Conservation (phyloP, 92 coral and sea anemone species). For the Epizoanthus illoricatus region DNA sequence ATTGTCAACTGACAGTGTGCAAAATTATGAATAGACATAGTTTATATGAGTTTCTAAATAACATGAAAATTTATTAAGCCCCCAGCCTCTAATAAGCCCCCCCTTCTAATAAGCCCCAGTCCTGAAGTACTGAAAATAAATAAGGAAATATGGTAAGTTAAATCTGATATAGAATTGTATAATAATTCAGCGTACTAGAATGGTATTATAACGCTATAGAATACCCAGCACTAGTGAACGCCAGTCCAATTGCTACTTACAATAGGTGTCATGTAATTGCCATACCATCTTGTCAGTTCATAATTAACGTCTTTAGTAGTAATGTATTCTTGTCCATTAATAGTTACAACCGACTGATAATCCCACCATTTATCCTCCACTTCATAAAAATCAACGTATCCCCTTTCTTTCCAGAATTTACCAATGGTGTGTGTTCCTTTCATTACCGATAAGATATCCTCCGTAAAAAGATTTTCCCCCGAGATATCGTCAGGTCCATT, state of each 20-base stretch:
- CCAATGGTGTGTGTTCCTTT: constrained; percentile 25
- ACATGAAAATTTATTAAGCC: no score
- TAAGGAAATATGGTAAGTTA: no score
- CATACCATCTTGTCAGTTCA: constrained; percentile 58
- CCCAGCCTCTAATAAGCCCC: no score
- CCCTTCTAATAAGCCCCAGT: no score
- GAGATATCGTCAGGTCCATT: constrained; percentile 57
- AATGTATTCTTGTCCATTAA: constrained; percentile 42
- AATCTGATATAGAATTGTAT: no score
- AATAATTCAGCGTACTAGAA: no score
- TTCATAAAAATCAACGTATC: constrained; percentile 52
- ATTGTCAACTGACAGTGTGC: no score
- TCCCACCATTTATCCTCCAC: constrained; percentile 48
- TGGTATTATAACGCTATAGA: no score
- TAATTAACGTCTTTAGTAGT: constrained; percentile 43
- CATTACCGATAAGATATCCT: constrained; percentile 24
- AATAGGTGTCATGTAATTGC: constrained; percentile 46
- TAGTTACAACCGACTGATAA: constrained; percentile 35
- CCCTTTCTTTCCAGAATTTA: constrained; percentile 15
- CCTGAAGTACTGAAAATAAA: no score
- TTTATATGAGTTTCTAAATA: no score
- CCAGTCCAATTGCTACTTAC: constrained; percentile 26
- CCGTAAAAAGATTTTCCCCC: constrained; percentile 57
- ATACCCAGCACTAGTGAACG: not conserved
- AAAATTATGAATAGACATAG: no score